Percentiles rank a stretch among this genome's conserved stretches.
Conservation (phyloP, 2,113 vertebrate species). For the Halichoeres trimaculatus region DNA sequence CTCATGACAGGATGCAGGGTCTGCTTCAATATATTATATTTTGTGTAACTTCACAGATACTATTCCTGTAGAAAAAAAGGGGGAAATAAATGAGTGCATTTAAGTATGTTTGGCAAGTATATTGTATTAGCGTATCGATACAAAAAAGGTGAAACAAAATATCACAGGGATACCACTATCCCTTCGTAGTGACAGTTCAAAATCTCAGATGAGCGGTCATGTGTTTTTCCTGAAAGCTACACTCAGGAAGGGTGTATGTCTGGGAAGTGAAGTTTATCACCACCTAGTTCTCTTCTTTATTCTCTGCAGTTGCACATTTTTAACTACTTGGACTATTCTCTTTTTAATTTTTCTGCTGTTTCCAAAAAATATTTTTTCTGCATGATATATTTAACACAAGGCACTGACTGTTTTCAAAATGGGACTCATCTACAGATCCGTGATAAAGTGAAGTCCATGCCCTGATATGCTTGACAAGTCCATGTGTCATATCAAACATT, state of each 20-base stretch:
- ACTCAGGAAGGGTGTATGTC: constrained; percentile 14
- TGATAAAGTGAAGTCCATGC: background rate
- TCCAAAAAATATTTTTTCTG: too few species aligned
- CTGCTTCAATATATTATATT: background rate
- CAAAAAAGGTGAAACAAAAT: constrained; percentile 5
- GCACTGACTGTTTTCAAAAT: background rate
- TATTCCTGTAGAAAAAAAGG: background rate
- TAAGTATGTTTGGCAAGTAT: background rate
- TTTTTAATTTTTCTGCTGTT: too few species aligned
- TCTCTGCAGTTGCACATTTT: too few species aligned
- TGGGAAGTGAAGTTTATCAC: constrained; percentile 28
- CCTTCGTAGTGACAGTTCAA: constrained; percentile 15
- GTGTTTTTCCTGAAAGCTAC: constrained; percentile 35
- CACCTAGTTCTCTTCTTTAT: constrained; percentile 1
- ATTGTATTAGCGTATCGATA: background rate
- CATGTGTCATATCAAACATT: constrained; percentile 4
- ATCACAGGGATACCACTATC: background rate
- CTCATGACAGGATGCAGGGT: background rate
- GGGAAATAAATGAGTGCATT: background rate
- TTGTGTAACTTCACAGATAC: background rate
- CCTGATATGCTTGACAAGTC: background rate
- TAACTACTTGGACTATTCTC: too few species aligned
- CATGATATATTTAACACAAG: background rate
- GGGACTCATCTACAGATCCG: background rate
- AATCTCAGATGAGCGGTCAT: constrained; percentile 47